Evolutionary conservation across 2,797 vertebrate genomes (phyloP).

Genomic region (Ctenopoma kingsleyae): DNA sequence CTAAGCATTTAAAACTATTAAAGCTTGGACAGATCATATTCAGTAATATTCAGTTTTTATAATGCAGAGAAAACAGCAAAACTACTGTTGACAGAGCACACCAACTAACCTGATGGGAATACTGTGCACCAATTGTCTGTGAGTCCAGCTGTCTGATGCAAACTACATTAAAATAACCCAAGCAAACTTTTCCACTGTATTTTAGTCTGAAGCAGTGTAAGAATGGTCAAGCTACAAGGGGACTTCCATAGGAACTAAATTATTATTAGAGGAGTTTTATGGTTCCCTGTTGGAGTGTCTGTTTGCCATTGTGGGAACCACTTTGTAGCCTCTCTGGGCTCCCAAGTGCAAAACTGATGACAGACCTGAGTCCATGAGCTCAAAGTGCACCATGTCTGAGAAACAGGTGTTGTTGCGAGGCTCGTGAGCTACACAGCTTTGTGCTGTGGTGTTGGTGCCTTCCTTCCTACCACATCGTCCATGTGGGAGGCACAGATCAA

Average conservation of each 20-base stretch:
- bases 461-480: slow-evolving; percentile 53
- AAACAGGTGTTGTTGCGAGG: slow-evolving; percentile 74
- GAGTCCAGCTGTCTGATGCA: not conserved
- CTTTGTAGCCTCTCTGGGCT: slow-evolving; percentile 64
- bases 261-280: slow-evolving; percentile 58
- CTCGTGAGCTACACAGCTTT: slow-evolving; percentile 24
- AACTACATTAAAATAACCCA: slow-evolving; percentile 16
- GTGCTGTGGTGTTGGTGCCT: slow-evolving; percentile 43
- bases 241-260: slow-evolving; percentile 40
- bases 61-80: not conserved
- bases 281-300: slow-evolving; percentile 52
- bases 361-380: slow-evolving; percentile 53
- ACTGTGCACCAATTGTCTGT: not conserved
- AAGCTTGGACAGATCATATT: not conserved
- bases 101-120: not conserved
- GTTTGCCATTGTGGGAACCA: slow-evolving; percentile 65
- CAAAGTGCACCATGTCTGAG: slow-evolving; percentile 51
- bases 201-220: slow-evolving; percentile 8
- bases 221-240: slow-evolving; percentile 25
- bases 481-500: slow-evolving; percentile 63
- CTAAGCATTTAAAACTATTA: not conserved
- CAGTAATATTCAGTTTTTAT: no score
- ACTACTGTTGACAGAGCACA: not conserved
- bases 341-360: slow-evolving; percentile 68
- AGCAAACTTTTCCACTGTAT: slow-evolving; percentile 14